Conservation (phyloP, 2,888 invertebrate species). For the Ethmia dodecea region DNA sequence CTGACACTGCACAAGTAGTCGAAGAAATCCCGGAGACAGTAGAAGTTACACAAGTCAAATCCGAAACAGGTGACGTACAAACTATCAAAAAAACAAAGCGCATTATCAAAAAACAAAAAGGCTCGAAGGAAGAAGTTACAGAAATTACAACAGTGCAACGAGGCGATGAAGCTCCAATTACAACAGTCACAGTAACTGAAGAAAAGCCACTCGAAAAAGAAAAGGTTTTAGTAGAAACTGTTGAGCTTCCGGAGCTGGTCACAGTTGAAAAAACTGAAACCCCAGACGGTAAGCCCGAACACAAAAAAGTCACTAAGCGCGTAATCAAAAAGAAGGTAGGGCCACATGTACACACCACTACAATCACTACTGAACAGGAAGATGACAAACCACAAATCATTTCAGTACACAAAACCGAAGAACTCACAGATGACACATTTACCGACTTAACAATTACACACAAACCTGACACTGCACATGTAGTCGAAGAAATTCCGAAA, state of each 20-base stretch:
- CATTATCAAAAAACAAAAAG: constrained; percentile 31
- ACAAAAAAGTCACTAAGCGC: constrained; percentile 19
- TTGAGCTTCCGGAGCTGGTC: constrained; percentile 31
- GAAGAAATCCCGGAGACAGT: constrained; percentile 33
- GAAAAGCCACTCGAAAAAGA: too few relatives aligned
- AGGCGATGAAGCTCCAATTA: constrained; percentile 20
- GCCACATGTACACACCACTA: constrained; percentile 34
- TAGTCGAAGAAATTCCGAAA: constrained; percentile 19
- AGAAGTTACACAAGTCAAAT: constrained; percentile 45
- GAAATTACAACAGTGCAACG: constrained; percentile 22
- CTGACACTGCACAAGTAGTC: background rate
- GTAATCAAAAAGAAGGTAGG: constrained; percentile 54
- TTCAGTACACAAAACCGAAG: constrained; percentile 43
- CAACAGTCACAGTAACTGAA: constrained; percentile 17
- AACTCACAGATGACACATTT: constrained; percentile 24
- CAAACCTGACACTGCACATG: background rate
- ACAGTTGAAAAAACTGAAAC: constrained; percentile 20
- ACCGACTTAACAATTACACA: constrained; percentile 24
- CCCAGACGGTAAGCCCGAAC: constrained; percentile 10
- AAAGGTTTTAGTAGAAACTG: constrained; percentile 45
- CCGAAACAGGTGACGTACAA: constrained; percentile 30
- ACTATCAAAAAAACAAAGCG: constrained; percentile 12
- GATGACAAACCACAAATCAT: constrained; percentile 57
- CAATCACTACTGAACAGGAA: constrained; percentile 51
- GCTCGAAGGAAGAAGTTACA: constrained; percentile 26